Percentiles rank a stretch among this genome's conserved stretches.
phyloP scores from a whole-genome alignment of 2,888 invertebrate genomes.

The Clanis bilineata region DNA sequence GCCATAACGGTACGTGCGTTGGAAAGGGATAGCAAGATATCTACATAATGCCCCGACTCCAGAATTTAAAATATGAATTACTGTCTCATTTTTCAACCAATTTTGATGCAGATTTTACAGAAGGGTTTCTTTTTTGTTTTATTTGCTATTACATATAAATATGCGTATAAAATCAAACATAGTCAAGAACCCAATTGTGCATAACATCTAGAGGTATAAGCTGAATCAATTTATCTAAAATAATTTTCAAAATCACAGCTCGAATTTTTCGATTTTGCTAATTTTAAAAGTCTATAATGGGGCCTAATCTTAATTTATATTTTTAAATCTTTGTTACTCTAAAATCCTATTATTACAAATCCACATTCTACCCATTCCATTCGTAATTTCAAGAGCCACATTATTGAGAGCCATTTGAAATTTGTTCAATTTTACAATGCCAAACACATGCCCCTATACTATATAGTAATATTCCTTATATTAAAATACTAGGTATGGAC shows the following conservation, averaged over 20 bases:
- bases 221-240: neutral
- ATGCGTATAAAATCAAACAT: no score
- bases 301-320: no score
- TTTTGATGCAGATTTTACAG: no score
- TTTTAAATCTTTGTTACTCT: neutral
- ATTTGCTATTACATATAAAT: no score
- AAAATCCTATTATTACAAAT: neutral
- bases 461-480: conserved; percentile 1
- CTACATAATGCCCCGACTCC: no score
- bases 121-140: no score
- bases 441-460: neutral
- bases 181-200: no score
- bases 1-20: no score
- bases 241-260: conserved; percentile 1
- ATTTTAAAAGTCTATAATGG: neutral
- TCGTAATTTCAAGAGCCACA: neutral
- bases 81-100: no score
- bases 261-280: neutral
- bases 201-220: no score
- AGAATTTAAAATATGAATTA: no score
- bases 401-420: conserved; percentile 8
- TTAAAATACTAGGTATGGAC: conserved; percentile 12
- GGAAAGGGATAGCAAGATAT: no score
- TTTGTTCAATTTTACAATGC: conserved; percentile 17
- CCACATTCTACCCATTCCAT: neutral